Percentiles rank a stretch among this genome's conserved stretches.
Evolutionary conservation across 2,888 invertebrate genomes (phyloP).

Genomic region (Cancer borealis): DNA sequence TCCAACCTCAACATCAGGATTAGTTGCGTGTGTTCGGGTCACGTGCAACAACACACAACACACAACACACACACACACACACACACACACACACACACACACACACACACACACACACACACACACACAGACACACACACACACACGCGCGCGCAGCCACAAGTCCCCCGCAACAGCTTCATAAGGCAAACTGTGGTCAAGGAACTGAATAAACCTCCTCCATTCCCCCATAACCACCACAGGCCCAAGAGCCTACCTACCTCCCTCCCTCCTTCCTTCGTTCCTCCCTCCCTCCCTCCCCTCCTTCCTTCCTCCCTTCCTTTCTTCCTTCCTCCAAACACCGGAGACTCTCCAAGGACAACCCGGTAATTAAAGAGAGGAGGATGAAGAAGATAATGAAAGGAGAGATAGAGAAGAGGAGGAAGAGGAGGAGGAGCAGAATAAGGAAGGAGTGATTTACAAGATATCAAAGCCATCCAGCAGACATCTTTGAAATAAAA

Average conservation of each 20-base stretch:
- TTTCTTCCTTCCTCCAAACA: background rate
- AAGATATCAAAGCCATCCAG: too few species aligned
- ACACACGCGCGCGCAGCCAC: background rate
- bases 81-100: constrained; percentile 12
- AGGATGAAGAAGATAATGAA: background rate
- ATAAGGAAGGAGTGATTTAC: too few species aligned
- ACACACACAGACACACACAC: constrained; percentile 1
- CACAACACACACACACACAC: background rate
- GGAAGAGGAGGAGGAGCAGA: too few species aligned
- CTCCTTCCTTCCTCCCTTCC: constrained; percentile 23
- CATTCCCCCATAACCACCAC: background rate
- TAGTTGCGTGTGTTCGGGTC: too few species aligned
- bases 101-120: constrained; percentile 20
- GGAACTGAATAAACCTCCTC: too few species aligned
- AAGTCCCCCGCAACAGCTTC: background rate
- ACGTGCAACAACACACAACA: too few species aligned
- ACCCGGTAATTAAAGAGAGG: background rate
- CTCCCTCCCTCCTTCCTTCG: background rate
- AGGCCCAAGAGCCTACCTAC: background rate
- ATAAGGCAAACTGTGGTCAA: too few species aligned
- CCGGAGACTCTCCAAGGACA: too few species aligned
- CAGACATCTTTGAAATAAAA: too few species aligned
- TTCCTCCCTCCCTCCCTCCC: background rate
- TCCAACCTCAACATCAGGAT: too few species aligned
- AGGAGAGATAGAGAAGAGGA: background rate